Percentiles rank a stretch among this genome's conserved stretches.
Conservation (phyloP, 1,140 invertebrate species). For the Nautilus pompilius region DNA sequence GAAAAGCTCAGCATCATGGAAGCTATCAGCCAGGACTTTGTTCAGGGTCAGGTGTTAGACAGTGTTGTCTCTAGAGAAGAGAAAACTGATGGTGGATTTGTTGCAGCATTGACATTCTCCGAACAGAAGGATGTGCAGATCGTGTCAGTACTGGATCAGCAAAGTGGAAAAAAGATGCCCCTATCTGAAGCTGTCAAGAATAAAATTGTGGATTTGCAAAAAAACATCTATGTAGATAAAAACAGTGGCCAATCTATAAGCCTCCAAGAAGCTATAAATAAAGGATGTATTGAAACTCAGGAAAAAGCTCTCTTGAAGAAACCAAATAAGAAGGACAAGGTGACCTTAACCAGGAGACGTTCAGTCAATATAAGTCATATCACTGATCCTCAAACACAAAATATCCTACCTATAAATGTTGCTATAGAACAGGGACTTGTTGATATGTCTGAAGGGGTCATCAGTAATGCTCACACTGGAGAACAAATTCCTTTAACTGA, state of each 20-base stretch:
- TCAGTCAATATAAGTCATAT: slow-evolving; percentile 72
- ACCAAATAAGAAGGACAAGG: neutral
- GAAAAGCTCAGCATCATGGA: slow-evolving; percentile 63
- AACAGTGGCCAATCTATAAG: slow-evolving; percentile 68
- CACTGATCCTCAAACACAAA: slow-evolving; percentile 69
- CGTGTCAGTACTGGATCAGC: slow-evolving; percentile 17
- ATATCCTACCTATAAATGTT: slow-evolving; percentile 72
- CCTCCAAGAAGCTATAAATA: slow-evolving; percentile 66
- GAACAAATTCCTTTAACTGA: slow-evolving; percentile 41
- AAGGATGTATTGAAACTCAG: slow-evolving; percentile 61
- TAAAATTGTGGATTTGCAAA: slow-evolving; percentile 57
- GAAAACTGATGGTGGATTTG: slow-evolving; percentile 1
- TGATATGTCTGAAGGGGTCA: slow-evolving; percentile 34
- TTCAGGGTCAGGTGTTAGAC: slow-evolving; percentile 53
- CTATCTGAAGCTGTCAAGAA: slow-evolving; percentile 74
- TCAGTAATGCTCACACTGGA: slow-evolving; percentile 32
- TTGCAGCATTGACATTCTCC: neutral
- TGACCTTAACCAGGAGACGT: neutral
- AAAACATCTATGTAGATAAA: neutral
- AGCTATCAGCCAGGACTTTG: slow-evolving; percentile 65
- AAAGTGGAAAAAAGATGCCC: slow-evolving; percentile 41
- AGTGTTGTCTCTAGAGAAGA: slow-evolving; percentile 2
- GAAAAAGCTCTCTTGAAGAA: slow-evolving; percentile 74
- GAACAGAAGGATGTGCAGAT: neutral
- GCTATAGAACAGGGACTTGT: slow-evolving; percentile 64